phyloP scores from a whole-genome alignment of 2,888 invertebrate species.

The Rhagophthalmus giganteus region DNA sequence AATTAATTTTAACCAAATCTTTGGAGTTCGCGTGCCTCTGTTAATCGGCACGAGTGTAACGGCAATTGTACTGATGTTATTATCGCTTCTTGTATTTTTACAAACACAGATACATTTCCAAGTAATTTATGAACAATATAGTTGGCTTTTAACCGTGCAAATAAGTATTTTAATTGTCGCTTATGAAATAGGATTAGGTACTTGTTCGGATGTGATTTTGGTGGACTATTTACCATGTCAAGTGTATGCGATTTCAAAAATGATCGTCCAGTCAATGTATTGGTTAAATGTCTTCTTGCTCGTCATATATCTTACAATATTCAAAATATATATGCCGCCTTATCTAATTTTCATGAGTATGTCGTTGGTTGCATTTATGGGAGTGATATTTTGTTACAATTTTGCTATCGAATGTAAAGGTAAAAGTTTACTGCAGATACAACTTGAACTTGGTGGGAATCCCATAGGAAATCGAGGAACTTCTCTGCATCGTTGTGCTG shows the following conservation, averaged over 20 bases:
- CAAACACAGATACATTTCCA: neutral
- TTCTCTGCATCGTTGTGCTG: too few relatives aligned
- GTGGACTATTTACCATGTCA: slow-evolving; percentile 43
- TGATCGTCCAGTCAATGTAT: slow-evolving; percentile 28
- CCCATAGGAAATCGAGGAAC: slow-evolving; percentile 42
- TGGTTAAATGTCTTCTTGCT: slow-evolving; percentile 38
- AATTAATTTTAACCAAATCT: slow-evolving; percentile 30
- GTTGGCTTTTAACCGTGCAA: slow-evolving; percentile 33
- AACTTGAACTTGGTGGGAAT: slow-evolving; percentile 45
- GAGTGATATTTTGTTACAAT: slow-evolving; percentile 31
- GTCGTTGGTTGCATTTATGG: slow-evolving; percentile 32
- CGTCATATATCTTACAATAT: slow-evolving; percentile 24
- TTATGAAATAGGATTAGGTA: slow-evolving; percentile 40
- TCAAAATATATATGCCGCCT: slow-evolving; percentile 5
- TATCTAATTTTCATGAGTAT: slow-evolving; percentile 23
- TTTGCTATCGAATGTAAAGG: slow-evolving; percentile 42
- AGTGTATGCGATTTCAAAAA: slow-evolving; percentile 35
- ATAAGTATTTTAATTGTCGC: slow-evolving; percentile 34
- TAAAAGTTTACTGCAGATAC: slow-evolving; percentile 41
- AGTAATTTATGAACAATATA: slow-evolving; percentile 1
- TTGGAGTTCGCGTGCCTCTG: slow-evolving; percentile 40
- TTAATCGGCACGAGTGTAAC: slow-evolving; percentile 33
- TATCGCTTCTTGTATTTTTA: neutral
- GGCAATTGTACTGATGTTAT: too few relatives aligned
- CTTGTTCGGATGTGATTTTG: slow-evolving; percentile 36